phyloP scores from a whole-genome alignment of 92 coral and sea anemone genomes.

The Metridium senile region DNA sequence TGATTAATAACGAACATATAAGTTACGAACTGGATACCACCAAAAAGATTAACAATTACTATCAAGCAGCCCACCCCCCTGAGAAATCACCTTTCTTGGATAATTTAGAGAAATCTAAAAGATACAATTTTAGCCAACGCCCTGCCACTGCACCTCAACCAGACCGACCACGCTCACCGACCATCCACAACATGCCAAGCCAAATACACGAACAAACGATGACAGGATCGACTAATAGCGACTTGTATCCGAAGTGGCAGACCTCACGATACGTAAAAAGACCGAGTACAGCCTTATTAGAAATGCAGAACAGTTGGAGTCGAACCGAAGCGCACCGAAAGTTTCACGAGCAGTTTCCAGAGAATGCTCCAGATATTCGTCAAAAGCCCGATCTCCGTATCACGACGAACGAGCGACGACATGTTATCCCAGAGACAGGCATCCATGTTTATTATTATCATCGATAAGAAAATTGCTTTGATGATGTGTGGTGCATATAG shows the following conservation, averaged over 20 bases:
- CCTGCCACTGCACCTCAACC: slow-evolving; percentile 84
- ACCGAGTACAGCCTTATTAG: slow-evolving; percentile 75
- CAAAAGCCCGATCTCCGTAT: slow-evolving; percentile 90
- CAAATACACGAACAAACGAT: slow-evolving; percentile 67
- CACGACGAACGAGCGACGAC: slow-evolving; percentile 95
- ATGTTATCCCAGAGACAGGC: slow-evolving; percentile 86
- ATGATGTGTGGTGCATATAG: too few species aligned
- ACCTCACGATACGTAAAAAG: slow-evolving; percentile 47
- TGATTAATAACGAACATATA: slow-evolving; percentile 28
- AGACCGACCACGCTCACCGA: slow-evolving; percentile 54
- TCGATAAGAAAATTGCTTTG: slow-evolving; percentile 52
- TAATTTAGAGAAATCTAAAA: slow-evolving; percentile 11
- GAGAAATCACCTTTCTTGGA: slow-evolving; percentile 15
- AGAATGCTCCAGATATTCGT: slow-evolving; percentile 95
- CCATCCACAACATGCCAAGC: slow-evolving; percentile 75
- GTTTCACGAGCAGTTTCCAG: slow-evolving; percentile 93
- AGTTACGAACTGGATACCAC: slow-evolving; percentile 9
- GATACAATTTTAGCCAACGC: slow-evolving; percentile 30
- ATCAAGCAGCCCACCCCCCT: slow-evolving; percentile 37
- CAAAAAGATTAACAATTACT: slow-evolving; percentile 16
- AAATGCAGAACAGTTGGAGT: slow-evolving; percentile 77
- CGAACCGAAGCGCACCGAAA: slow-evolving; percentile 84
- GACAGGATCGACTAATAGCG: slow-evolving; percentile 78
- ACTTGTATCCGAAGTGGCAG: slow-evolving; percentile 80
- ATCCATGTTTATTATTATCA: slow-evolving; percentile 91